Evolutionary conservation across 2,797 vertebrate genomes (phyloP).

Genomic region (Glyptemys insculpta): DNA sequence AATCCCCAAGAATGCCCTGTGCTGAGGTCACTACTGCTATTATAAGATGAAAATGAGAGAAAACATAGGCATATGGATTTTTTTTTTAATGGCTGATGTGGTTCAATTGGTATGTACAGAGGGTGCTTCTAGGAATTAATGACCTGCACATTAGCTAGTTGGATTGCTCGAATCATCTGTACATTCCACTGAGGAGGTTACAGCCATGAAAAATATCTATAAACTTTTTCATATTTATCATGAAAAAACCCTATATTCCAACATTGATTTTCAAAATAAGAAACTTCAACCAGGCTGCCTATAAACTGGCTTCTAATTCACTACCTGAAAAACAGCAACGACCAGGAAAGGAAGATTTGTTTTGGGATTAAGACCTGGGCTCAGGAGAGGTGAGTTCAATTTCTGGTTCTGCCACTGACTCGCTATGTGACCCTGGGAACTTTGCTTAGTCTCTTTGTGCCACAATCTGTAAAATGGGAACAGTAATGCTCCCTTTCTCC

Average conservation of each 20-base stretch:
- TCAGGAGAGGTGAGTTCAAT: background rate
- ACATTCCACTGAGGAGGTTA: background rate
- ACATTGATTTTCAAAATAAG: background rate
- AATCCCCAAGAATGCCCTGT: slow-evolving; percentile 36
- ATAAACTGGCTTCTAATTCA: background rate
- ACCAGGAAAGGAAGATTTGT: background rate
- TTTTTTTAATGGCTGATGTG: background rate
- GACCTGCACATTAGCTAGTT: background rate
- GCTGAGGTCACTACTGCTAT: background rate
- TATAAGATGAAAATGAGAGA: slow-evolving; percentile 25
- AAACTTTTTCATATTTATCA: background rate
- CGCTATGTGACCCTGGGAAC: background rate
- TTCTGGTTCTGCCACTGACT: background rate
- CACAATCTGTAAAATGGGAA: background rate
- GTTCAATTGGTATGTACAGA: slow-evolving; percentile 2
- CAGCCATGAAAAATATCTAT: slow-evolving; percentile 23
- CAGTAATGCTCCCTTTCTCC: background rate
- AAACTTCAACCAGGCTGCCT: background rate
- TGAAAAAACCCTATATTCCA: background rate
- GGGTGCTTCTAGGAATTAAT: slow-evolving; percentile 15
- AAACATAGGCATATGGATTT: background rate
- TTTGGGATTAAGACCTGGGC: background rate
- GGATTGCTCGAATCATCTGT: background rate
- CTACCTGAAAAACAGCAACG: background rate
- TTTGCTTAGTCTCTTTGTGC: background rate